A percentile compares a stretch with the other conserved stretches of the same genome.
Conservation (phyloP, 2,797 vertebrate species). For the Leuciscus waleckii region DNA sequence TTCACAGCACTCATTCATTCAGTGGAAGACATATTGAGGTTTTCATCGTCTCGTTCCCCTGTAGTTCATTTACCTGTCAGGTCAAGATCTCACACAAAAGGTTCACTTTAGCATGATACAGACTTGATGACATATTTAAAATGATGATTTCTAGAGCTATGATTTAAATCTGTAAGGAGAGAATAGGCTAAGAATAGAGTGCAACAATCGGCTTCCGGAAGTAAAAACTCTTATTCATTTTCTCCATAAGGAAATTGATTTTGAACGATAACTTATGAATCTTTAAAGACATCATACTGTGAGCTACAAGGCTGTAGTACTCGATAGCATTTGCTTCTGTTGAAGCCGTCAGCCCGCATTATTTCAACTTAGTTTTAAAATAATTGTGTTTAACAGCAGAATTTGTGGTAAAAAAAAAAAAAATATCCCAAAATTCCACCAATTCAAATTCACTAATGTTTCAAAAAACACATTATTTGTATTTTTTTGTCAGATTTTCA, state of each 20-base stretch:
- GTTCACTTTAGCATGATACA: conserved; percentile 21
- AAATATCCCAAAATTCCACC: not conserved
- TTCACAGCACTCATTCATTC: conserved; percentile 12
- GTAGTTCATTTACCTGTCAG: conserved; percentile 43
- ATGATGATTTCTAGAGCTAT: not conserved
- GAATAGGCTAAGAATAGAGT: not conserved
- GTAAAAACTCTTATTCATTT: not conserved
- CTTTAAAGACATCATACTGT: not conserved
- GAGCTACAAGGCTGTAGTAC: not conserved
- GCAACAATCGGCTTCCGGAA: not conserved
- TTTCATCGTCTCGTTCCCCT: not conserved
- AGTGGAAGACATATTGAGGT: conserved; percentile 22
- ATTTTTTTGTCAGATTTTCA: not conserved
- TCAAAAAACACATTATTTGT: no score
- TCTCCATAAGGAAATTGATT: not conserved
- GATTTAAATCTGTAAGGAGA: not conserved
- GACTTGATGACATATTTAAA: conserved; percentile 38
- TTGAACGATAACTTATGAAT: not conserved
- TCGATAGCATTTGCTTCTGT: not conserved
- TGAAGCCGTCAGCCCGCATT: not conserved
- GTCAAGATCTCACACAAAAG: conserved; percentile 21
- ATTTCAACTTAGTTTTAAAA: not conserved
- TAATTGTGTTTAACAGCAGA: not conserved
- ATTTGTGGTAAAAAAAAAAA: not conserved
- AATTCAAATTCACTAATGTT: not conserved